A percentile compares a stretch with the other conserved stretches of the same genome.
Evolutionary conservation across 1,140 invertebrate species (phyloP).

Genomic region (Eufriesea mexicana): DNA sequence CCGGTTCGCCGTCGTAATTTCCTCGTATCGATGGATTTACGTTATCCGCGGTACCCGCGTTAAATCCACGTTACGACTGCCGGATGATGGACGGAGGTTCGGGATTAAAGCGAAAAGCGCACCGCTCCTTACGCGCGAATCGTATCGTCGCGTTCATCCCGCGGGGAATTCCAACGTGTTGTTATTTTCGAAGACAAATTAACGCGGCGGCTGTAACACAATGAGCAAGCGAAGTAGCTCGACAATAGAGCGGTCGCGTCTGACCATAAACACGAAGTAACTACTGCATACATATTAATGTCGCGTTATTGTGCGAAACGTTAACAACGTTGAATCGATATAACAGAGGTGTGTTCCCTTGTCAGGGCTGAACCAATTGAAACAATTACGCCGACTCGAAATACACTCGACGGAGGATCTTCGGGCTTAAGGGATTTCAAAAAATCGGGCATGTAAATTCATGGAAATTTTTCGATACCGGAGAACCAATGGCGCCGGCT

Average conservation of each 20-base stretch:
- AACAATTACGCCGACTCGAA: neutral
- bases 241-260: neutral
- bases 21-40: conserved; percentile 38
- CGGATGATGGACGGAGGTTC: neutral
- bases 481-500: neutral
- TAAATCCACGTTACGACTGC: neutral
- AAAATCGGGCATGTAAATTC: too few species aligned
- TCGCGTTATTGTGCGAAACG: conserved; percentile 8
- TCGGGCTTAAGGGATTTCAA: too few species aligned
- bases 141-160: neutral
- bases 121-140: neutral
- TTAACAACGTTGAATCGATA: conserved; percentile 11
- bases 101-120: neutral
- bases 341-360: neutral
- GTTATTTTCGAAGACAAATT: conserved; percentile 20
- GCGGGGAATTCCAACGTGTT: neutral
- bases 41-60: neutral
- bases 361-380: neutral
- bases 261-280: conserved; percentile 2
- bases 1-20: conserved; percentile 21
- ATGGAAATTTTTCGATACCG: neutral
- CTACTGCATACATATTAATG: conserved; percentile 21
- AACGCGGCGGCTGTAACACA: neutral
- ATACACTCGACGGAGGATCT: neutral
- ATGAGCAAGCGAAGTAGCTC: neutral